These are phyloP conservation scores for Montipora capricornis DNA, from an alignment of 64 coral and sea anemone species.

Conservation along the genomic window DNA sequence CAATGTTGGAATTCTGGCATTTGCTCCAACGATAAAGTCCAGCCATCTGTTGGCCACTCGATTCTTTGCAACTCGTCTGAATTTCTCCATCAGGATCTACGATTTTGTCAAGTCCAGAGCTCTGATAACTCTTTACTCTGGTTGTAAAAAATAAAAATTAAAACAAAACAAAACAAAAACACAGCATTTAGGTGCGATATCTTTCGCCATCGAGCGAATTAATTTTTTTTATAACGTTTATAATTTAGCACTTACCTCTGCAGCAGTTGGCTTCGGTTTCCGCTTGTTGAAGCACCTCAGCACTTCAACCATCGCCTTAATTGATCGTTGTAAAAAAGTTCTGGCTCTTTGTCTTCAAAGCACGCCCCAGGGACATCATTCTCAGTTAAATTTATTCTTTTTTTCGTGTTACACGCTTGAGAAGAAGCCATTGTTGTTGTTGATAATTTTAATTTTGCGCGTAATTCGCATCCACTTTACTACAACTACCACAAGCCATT, in stretches of 20 bases:
- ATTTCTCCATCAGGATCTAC: conserved; percentile 47
- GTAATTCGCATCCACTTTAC: background rate
- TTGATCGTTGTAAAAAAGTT: background rate
- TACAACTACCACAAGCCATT: too few species aligned
- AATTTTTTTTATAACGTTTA: too few species aligned
- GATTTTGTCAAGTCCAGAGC: background rate
- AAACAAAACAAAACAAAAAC: background rate
- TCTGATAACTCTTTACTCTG: background rate
- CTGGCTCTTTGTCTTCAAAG: background rate
- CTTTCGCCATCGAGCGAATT: too few species aligned
- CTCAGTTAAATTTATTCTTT: background rate
- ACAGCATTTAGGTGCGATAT: background rate
- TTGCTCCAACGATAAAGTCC: too few species aligned
- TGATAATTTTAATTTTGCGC: background rate
- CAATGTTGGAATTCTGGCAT: too few species aligned
- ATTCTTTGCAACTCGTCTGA: background rate
- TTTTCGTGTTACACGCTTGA: too few species aligned
- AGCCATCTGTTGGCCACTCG: too few species aligned
- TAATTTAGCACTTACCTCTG: too few species aligned
- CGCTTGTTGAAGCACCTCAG: too few species aligned
- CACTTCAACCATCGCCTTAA: too few species aligned
- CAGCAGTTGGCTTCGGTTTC: too few species aligned
- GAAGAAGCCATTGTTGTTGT: background rate
- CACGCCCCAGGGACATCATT: background rate
- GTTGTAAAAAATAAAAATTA: background rate